These are phyloP conservation scores for Ictalurus furcatus DNA, from an alignment of 2,113 vertebrate genomes.

Conservation along the genomic window DNA sequence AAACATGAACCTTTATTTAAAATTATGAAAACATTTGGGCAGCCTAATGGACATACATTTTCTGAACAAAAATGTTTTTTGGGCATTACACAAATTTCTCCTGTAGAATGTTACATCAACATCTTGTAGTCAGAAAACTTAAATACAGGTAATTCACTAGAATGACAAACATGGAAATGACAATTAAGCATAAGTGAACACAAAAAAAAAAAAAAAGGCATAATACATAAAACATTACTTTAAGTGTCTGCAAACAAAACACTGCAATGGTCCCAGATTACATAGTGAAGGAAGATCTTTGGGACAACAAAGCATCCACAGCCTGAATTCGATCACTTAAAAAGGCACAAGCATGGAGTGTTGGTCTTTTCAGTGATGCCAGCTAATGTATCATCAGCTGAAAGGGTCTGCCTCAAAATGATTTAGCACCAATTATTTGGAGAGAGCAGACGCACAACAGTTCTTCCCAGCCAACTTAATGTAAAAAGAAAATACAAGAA, in stretches of 20 bases:
- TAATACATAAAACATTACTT: slow-evolving; percentile 56
- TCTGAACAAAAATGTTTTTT: slow-evolving; percentile 58
- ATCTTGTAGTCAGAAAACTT: slow-evolving; percentile 44
- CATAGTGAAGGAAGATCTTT: slow-evolving; percentile 28
- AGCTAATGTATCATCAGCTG: slow-evolving; percentile 32
- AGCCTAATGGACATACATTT: slow-evolving; percentile 57
- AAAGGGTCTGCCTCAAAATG: slow-evolving; percentile 56
- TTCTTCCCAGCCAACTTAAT: slow-evolving; percentile 45
- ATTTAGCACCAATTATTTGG: slow-evolving; percentile 71
- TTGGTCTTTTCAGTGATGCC: slow-evolving; percentile 65
- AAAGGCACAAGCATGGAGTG: slow-evolving; percentile 77
- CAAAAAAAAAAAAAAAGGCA: slow-evolving; percentile 16
- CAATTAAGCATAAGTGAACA: slow-evolving; percentile 46
- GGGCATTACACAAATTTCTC: slow-evolving; percentile 26
- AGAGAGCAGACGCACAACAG: slow-evolving; percentile 52
- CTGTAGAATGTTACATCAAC: not conserved
- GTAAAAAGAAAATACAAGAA: slow-evolving; percentile 33
- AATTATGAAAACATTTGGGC: slow-evolving; percentile 56
- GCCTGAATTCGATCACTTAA: slow-evolving; percentile 64
- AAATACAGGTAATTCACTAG: slow-evolving; percentile 38
- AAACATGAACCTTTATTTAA: slow-evolving; percentile 63
- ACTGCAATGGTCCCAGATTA: slow-evolving; percentile 44
- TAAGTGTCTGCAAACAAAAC: slow-evolving; percentile 39
- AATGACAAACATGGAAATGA: slow-evolving; percentile 62
- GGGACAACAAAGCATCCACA: slow-evolving; percentile 58